Percentiles rank a stretch among this genome's conserved stretches.
These are phyloP conservation scores for Vanacampus margaritifer DNA, from an alignment of 2,113 vertebrate genomes.

Conservation along the genomic window DNA sequence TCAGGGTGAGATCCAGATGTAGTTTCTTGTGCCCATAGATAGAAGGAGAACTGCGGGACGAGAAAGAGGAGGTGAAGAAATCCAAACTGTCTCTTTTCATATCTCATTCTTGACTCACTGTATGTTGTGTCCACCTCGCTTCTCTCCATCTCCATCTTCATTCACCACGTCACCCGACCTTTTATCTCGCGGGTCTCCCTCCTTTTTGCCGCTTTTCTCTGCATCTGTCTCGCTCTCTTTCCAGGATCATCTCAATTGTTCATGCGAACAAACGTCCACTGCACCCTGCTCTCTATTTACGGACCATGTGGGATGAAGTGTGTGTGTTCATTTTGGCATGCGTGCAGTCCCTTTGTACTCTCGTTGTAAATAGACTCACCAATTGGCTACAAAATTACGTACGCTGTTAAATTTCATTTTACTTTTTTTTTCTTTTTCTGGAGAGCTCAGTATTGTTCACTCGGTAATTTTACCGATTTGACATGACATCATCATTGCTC, in stretches of 20 bases:
- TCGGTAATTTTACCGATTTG: no score
- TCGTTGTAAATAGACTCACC: constrained; percentile 9
- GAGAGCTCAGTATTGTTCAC: no score
- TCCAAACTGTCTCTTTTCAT: constrained; percentile 56
- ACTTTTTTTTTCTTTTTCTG: no score
- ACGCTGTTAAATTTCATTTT: neutral
- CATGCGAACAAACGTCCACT: constrained; percentile 61
- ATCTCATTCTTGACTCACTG: constrained; percentile 64
- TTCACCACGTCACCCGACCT: constrained; percentile 9
- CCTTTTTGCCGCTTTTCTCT: constrained; percentile 11
- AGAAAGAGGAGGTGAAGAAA: constrained; percentile 23
- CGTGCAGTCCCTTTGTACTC: constrained; percentile 45
- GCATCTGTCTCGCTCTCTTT: constrained; percentile 22
- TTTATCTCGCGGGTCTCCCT: constrained; percentile 20
- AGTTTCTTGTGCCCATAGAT: constrained; percentile 19
- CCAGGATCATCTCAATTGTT: constrained; percentile 58
- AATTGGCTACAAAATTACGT: neutral
- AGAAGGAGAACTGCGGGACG: constrained; percentile 10
- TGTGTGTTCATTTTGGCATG: constrained; percentile 30
- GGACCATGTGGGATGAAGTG: constrained; percentile 66
- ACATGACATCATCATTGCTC: no score
- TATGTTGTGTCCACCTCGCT: constrained; percentile 66
- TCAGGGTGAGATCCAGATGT: constrained; percentile 29
- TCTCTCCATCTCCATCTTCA: constrained; percentile 11
- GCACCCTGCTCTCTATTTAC: constrained; percentile 69